Evolutionary conservation across 2,113 vertebrate species (phyloP).

Genomic region (Cavia aperea): DNA sequence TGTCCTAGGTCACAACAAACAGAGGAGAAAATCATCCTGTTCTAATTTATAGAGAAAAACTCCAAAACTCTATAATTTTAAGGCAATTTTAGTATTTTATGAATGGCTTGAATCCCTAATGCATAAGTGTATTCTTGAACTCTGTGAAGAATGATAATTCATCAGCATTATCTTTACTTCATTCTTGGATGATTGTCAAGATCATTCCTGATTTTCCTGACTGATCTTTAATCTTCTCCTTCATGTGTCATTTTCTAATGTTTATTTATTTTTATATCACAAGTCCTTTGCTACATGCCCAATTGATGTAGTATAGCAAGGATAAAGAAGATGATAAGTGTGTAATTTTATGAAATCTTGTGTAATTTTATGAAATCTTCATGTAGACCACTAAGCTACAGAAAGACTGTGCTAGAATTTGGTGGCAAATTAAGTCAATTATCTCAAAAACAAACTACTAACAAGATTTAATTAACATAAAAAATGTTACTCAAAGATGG

Average conservation of each 20-base stretch:
- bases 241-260: not conserved
- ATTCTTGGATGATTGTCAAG: not conserved
- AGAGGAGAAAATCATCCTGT: not conserved
- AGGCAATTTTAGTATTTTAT: not conserved
- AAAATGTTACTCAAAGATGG: not conserved
- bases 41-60: not conserved
- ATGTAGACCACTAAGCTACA: not conserved
- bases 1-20: not conserved
- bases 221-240: not conserved
- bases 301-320: not conserved
- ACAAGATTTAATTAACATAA: conserved; percentile 21
- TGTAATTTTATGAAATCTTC: not conserved
- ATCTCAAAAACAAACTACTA: not conserved
- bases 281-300: not conserved
- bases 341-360: not conserved
- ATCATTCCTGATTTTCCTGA: not conserved
- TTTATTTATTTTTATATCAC: not conserved
- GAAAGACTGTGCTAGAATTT: not conserved
- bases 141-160: not conserved
- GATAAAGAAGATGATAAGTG: not conserved
- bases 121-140: not conserved
- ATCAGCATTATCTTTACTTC: conserved; percentile 5
- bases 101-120: not conserved
- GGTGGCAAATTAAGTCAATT: conserved; percentile 8
- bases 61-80: not conserved